A percentile compares a stretch with the other conserved stretches of the same genome.
Conservation (phyloP, 1,140 invertebrate species). For the Philaenus spumarius region DNA sequence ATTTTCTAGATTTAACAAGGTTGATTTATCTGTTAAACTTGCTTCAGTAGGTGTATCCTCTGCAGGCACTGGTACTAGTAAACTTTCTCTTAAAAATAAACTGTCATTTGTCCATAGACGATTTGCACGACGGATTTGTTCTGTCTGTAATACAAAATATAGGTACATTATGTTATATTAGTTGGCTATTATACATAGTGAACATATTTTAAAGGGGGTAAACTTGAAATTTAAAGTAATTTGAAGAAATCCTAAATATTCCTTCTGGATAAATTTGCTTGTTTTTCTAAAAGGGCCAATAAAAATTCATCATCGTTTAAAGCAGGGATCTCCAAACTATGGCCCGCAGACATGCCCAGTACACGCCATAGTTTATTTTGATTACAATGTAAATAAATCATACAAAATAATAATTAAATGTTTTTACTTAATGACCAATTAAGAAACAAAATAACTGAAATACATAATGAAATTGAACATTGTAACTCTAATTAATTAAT, state of each 20-base stretch:
- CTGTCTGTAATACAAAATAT: slow-evolving; percentile 59
- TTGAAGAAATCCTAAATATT: not conserved
- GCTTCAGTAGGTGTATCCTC: slow-evolving; percentile 16
- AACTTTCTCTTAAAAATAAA: slow-evolving; percentile 42
- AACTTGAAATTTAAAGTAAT: not conserved
- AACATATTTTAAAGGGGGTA: not conserved
- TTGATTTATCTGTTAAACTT: not conserved
- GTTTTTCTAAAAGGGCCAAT: not conserved
- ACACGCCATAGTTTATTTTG: too few species aligned
- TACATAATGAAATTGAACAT: too few species aligned
- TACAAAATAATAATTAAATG: too few species aligned
- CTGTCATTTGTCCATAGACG: slow-evolving; percentile 83
- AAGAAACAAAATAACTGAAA: too few species aligned
- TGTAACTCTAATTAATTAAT: too few species aligned
- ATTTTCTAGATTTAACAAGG: slow-evolving; percentile 5
- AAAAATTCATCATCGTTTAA: not conserved
- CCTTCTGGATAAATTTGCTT: not conserved
- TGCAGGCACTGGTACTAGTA: slow-evolving; percentile 27
- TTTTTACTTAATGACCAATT: too few species aligned
- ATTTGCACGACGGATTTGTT: slow-evolving; percentile 82
- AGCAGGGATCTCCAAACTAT: not conserved
- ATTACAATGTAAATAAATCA: too few species aligned
- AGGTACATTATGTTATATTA: slow-evolving; percentile 3
- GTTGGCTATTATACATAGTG: not conserved
- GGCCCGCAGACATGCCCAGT: too few species aligned